Conservation (phyloP, 2,797 vertebrate species). For the Philypnodon macrostomus region DNA sequence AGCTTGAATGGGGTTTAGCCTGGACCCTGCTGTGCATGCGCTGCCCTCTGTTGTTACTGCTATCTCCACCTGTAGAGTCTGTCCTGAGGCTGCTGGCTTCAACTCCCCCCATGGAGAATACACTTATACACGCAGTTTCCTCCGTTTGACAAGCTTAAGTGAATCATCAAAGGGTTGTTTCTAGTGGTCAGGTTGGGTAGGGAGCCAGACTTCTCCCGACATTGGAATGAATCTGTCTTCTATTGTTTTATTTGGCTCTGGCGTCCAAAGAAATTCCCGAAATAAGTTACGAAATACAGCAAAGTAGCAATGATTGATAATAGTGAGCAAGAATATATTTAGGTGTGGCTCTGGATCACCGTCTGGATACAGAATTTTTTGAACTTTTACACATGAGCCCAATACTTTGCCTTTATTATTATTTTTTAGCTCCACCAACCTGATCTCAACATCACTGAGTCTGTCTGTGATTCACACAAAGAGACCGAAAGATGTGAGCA, state of each 20-base stretch:
- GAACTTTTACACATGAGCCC: no score
- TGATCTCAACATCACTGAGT: no score
- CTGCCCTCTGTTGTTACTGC: conserved; percentile 40
- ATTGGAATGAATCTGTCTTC: conserved; percentile 30
- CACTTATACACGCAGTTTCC: conserved; percentile 13
- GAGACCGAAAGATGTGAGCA: no score
- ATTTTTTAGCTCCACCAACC: no score
- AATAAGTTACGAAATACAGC: no score
- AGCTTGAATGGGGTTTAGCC: conserved; percentile 18
- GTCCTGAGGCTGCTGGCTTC: conserved; percentile 42
- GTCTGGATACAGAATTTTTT: no score
- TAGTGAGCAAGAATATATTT: no score
- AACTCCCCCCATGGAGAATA: conserved; percentile 26
- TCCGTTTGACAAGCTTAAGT: conserved; percentile 40
- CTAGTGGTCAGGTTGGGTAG: neutral
- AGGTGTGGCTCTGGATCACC: no score
- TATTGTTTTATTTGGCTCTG: conserved; percentile 13
- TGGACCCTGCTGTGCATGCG: conserved; percentile 38
- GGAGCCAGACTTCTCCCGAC: conserved; percentile 29
- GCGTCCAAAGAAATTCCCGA: conserved; percentile 14
- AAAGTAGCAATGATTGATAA: no score
- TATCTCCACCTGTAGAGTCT: conserved; percentile 60
- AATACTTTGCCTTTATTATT: no score
- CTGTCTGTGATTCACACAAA: no score
- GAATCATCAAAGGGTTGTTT: conserved; percentile 39